Conservation (phyloP, 1,140 invertebrate genomes). For the Mactra quadrangularis region DNA sequence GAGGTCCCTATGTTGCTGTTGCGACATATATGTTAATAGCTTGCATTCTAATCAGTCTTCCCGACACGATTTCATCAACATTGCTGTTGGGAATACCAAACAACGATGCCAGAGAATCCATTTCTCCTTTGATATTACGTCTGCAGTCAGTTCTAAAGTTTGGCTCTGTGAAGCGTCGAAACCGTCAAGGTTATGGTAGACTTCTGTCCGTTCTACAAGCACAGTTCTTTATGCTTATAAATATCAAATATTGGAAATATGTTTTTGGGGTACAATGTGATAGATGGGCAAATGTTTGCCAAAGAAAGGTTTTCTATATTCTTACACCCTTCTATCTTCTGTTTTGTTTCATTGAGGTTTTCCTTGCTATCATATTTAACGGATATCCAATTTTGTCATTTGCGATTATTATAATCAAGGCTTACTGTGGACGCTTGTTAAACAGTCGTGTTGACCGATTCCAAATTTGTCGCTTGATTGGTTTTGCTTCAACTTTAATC, state of each 20-base stretch:
- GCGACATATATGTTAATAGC: slow-evolving; percentile 14
- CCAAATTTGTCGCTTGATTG: no score
- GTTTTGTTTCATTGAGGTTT: slow-evolving; percentile 30
- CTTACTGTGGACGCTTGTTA: slow-evolving; percentile 6
- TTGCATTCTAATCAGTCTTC: background rate
- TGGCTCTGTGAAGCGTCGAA: background rate
- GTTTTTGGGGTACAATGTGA: slow-evolving; percentile 12
- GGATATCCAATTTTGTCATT: slow-evolving; percentile 26
- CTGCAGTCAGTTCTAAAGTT: slow-evolving; percentile 10
- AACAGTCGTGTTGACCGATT: no score
- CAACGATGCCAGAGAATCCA: background rate
- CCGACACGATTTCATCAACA: background rate
- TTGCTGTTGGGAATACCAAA: background rate
- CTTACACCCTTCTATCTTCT: slow-evolving; percentile 20
- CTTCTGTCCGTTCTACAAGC: slow-evolving; percentile 21
- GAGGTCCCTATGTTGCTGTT: slow-evolving; percentile 31
- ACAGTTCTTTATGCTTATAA: slow-evolving; percentile 54
- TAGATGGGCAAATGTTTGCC: background rate
- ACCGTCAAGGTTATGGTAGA: background rate
- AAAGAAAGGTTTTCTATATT: background rate
- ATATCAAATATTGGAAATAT: slow-evolving; percentile 49
- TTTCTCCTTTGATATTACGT: background rate
- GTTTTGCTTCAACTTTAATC: no score
- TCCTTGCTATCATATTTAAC: background rate
- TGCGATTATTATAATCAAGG: slow-evolving; percentile 10